phyloP scores from a whole-genome alignment of 2,888 invertebrate genomes.

The Drosophila anomalipes region DNA sequence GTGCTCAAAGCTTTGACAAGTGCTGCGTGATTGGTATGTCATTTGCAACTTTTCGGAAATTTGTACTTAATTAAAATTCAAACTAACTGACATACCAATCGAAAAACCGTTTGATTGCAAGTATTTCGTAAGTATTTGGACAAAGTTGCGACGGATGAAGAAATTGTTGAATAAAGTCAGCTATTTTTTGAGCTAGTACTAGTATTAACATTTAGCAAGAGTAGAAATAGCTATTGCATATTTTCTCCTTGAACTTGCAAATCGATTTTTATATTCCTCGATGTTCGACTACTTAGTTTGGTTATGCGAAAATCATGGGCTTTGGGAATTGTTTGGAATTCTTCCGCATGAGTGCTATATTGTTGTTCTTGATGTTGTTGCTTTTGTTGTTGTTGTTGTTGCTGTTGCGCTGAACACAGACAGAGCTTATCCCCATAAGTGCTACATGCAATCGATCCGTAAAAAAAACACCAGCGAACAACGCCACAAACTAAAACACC shows the following conservation, averaged over 20 bases:
- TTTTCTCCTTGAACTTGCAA: background rate
- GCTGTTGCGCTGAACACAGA: background rate
- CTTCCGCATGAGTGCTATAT: slow-evolving; percentile 4
- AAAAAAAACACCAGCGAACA: background rate
- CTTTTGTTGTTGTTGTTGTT: background rate
- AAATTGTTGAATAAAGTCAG: background rate
- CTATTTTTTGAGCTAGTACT: background rate
- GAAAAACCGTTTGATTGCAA: background rate
- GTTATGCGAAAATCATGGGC: slow-evolving; percentile 25
- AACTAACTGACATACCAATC: background rate
- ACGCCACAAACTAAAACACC: slow-evolving; percentile 3
- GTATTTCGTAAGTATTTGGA: background rate
- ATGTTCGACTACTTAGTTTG: slow-evolving; percentile 9
- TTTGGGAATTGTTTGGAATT: slow-evolving; percentile 17
- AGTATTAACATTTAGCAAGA: too few species aligned
- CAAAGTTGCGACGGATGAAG: background rate
- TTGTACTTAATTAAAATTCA: background rate
- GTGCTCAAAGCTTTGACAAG: background rate
- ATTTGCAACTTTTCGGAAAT: background rate
- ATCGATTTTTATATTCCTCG: background rate
- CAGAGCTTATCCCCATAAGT: slow-evolving; percentile 28
- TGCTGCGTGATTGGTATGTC: background rate
- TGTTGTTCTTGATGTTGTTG: background rate
- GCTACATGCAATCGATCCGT: slow-evolving; percentile 37
- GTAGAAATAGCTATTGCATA: background rate